Evolutionary conservation across 2,888 invertebrate species (phyloP).

Genomic region (Actias luna): DNA sequence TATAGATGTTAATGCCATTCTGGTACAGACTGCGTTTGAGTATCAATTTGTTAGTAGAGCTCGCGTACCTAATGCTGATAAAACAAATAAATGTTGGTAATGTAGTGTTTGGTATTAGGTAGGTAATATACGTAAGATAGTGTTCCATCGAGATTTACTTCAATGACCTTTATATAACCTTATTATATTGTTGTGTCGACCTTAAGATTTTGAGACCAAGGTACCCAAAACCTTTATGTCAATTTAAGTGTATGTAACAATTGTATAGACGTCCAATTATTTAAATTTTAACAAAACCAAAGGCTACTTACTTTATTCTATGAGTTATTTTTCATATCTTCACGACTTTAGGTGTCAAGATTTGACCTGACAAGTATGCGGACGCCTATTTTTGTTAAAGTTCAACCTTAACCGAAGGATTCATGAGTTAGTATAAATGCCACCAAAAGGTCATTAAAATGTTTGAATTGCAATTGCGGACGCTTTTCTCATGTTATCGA

Average conservation of each 20-base stretch:
- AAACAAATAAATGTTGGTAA: neutral
- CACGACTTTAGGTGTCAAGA: slow-evolving; percentile 25
- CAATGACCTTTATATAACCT: neutral
- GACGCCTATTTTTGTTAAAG: slow-evolving; percentile 56
- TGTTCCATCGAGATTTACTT: neutral
- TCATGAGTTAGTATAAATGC: slow-evolving; percentile 61
- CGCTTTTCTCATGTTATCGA: slow-evolving; percentile 38
- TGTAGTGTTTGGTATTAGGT: too few relatives aligned
- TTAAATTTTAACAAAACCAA: slow-evolving; percentile 10
- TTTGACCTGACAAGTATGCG: slow-evolving; percentile 55
- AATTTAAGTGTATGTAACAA: neutral
- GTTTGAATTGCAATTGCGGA: slow-evolving; percentile 19
- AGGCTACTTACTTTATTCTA: slow-evolving; percentile 16
- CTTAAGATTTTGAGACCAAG: neutral
- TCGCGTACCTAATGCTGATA: neutral
- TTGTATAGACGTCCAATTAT: neutral
- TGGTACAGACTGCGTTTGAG: neutral
- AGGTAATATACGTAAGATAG: too few relatives aligned
- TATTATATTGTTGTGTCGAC: neutral
- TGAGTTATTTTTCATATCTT: slow-evolving; percentile 17
- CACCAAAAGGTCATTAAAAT: slow-evolving; percentile 65
- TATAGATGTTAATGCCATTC: neutral
- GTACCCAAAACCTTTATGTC: neutral
- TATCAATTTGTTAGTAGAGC: neutral
- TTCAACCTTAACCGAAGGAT: slow-evolving; percentile 62